phyloP scores from a whole-genome alignment of 2,113 vertebrate genomes.

The Anarrhichthys ocellatus region DNA sequence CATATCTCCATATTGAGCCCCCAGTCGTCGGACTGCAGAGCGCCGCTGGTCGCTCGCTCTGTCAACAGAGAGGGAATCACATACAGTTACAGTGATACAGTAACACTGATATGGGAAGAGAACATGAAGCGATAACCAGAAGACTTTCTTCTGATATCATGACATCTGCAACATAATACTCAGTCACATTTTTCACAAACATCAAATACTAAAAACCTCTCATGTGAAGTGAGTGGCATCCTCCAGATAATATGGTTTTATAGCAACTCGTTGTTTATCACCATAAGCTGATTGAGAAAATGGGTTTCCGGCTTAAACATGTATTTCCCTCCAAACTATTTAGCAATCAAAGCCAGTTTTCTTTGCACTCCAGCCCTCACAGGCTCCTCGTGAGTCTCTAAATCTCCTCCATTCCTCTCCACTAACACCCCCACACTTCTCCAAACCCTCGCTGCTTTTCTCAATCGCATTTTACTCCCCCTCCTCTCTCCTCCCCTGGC shows the following conservation, averaged over 20 bases:
- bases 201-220: neutral
- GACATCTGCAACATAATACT: neutral
- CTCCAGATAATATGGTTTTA: neutral
- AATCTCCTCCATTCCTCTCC: slow-evolving; percentile 70
- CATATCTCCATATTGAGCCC: slow-evolving; percentile 85
- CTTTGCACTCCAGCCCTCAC: slow-evolving; percentile 43
- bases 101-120: neutral
- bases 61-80: slow-evolving; percentile 26
- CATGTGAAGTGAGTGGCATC: neutral
- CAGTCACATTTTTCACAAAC: neutral
- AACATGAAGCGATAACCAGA: neutral
- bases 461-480: slow-evolving; percentile 31
- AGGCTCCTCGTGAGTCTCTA: slow-evolving; percentile 63
- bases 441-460: slow-evolving; percentile 16
- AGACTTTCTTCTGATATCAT: neutral
- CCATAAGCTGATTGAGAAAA: neutral
- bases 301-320: neutral
- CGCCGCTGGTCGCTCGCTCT: slow-evolving; percentile 80
- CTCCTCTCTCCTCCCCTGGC: slow-evolving; percentile 9
- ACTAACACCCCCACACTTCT: slow-evolving; percentile 4
- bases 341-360: slow-evolving; percentile 55
- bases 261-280: neutral
- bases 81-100: neutral
- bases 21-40: slow-evolving; percentile 81
- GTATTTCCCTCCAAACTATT: slow-evolving; percentile 24